Evolutionary conservation across 1,140 invertebrate species (phyloP), one percentile per base, ranked within the genome.

Genomic region (Elymnias hypermnestra): DNA sequence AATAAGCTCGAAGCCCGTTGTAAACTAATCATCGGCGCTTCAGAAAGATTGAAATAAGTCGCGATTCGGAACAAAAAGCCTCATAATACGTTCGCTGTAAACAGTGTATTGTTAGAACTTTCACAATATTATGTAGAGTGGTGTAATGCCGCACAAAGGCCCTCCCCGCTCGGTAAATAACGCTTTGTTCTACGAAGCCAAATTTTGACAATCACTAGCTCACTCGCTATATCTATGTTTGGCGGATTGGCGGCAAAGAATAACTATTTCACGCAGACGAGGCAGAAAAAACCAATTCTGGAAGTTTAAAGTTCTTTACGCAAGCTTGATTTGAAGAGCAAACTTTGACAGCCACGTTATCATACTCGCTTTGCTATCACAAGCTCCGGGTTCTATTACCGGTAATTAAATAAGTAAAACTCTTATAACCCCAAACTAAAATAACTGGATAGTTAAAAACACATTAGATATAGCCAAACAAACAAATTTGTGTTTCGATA

Each of bases 201-300:
- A 84, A 83, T 84, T 85, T 85, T 84, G 81, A 84, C 81, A 84
- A 84, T 84, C 81, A 84, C 81, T 84, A 75, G 81, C 81, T 79
- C 64, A 67, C 77, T 75, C 66, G 50, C 41, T 66, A 67, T 74
- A 69, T 64, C 60, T 72, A 66, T 63, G 65, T 65, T 53, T 45
- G 53, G 50, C 33, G 69, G 57, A 54, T 41, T 57, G 57, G 12
- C 8, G 59, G 5, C 76, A 78, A 57, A 74, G 76, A 81, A n/a
- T 66, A 70, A 13, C 8, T 5, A 7, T 15, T 14, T 17, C 13
- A 10, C 22, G 25, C 2, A 28, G 38, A 28, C 3, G n/a, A 6
- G 7, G 10, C 17, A 10, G 14, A 7, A 8, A n/a, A n/a, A n/a
- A n/a, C n/a, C n/a, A n/a, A n/a, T n/a, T n/a, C n/a, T n/a, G n/a